Evolutionary conservation across 2,797 vertebrate species (phyloP).

Genomic region (Ctenosaura bakeri): DNA sequence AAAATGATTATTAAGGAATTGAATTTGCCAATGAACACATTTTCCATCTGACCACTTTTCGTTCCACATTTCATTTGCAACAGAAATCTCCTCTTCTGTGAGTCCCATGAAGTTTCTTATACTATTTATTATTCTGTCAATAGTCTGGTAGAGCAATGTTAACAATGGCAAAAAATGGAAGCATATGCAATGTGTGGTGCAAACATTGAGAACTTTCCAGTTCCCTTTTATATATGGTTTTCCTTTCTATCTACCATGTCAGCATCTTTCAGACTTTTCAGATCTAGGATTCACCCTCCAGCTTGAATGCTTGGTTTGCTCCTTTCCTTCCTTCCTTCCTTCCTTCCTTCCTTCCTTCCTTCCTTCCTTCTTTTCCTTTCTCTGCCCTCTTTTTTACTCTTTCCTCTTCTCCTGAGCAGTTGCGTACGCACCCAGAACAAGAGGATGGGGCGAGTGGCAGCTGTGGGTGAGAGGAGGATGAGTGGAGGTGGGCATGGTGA

Average conservation of each 20-base stretch:
- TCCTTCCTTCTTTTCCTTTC: background rate
- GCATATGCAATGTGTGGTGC: background rate
- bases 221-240: background rate
- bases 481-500: too few species aligned
- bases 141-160: background rate
- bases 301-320: background rate
- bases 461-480: too few species aligned
- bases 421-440: too few species aligned
- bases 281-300: background rate
- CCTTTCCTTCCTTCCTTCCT: background rate
- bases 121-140: conserved; percentile 35
- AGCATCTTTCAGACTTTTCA: background rate
- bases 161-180: background rate
- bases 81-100: conserved; percentile 43
- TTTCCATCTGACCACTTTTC: conserved; percentile 49
- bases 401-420: background rate
- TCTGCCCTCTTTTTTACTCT: background rate
- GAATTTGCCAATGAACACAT: conserved; percentile 30
- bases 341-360: background rate
- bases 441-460: too few species aligned
- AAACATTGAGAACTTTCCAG: background rate
- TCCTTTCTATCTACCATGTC: background rate
- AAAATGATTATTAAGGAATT: conserved; percentile 59
- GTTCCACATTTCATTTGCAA: conserved; percentile 44
- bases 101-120: conserved; percentile 45